Evolutionary conservation across 2,888 invertebrate species (phyloP), one percentile per base, ranked within the genome.

Genomic region (Xestia rhomboidea): DNA sequence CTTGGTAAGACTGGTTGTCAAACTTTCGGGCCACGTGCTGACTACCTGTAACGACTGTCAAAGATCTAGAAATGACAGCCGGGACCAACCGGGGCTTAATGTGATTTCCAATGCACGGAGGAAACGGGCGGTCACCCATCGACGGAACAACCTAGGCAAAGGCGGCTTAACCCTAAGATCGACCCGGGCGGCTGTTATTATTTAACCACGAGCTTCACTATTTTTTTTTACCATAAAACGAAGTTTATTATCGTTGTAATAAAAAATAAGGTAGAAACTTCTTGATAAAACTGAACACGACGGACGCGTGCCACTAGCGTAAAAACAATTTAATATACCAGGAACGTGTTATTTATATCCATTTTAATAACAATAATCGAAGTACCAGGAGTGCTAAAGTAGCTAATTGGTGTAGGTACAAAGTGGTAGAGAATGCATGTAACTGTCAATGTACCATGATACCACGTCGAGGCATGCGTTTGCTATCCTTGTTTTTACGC

Each of bases 371-470:
- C 72, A 71, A 34, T 30, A 7, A 27, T 51, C 24, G 60, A 73
- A 63, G 15, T 51, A 49, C 46, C n/a, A 18, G 15, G 34, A 62
- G 62, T 73, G 51, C 5, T 34, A 62, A 41, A 63, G 21, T 30
- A 38, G 34, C 60, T 73, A 77, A 77, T 73, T 82, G 75, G 49
- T 44, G 24, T 24, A 18, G 60, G 44, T 62, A 41, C 6, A 24
- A 74, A 41, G 46, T 27, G 38, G 27, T 54, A 49, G 5, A 66
- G 18, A 81, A 81, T 75, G 57, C 64, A 24, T 76, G 82, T 76
- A 66, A 27, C 64, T 78, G 54, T 75, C 78, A 49, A 49, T 44
- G n/a, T 1, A 34, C 30, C 24, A 49, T 27, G 64, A 64, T 57
- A 81, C 46, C 46, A 13, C 60, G 18, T 72, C 41, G 34, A 44